phyloP scores from a whole-genome alignment of 2,888 invertebrate genomes.

The Lasioglossum pauxillum region DNA sequence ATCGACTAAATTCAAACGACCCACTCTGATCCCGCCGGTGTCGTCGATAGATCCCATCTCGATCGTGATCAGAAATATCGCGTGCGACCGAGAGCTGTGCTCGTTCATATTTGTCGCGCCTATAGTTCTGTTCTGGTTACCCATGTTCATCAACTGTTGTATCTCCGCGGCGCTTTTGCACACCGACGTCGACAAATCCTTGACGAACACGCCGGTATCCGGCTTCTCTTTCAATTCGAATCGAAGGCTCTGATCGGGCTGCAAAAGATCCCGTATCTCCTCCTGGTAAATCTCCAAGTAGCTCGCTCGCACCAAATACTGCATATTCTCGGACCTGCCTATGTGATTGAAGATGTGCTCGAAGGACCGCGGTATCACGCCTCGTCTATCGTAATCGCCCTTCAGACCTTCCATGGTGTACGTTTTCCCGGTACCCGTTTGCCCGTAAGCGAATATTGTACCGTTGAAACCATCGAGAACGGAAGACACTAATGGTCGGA shows the following conservation, averaged over 20 bases:
- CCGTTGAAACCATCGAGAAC: conserved; percentile 99
- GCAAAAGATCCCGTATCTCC: conserved; percentile 90
- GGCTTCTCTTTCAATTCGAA: conserved; percentile 91
- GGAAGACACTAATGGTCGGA: conserved; percentile 96
- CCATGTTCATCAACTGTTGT: conserved; percentile 95
- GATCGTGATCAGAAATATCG: conserved; percentile 98
- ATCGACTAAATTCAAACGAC: conserved; percentile 98
- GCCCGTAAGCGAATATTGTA: conserved; percentile 99
- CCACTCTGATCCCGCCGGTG: conserved; percentile 88
- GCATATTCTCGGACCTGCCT: conserved; percentile 94
- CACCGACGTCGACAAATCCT: conserved; percentile 96
- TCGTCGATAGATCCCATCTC: conserved; percentile 94
- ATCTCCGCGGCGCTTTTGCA: conserved; percentile 98
- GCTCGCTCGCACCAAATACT: conserved; percentile 97
- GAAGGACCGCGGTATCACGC: conserved; percentile 98
- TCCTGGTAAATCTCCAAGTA: conserved; percentile 99
- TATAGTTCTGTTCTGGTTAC: conserved; percentile 97
- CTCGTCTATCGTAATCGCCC: conserved; percentile 89
- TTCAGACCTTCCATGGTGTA: conserved; percentile 91
- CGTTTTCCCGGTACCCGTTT: conserved; percentile 97
- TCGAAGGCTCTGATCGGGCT: conserved; percentile 89
- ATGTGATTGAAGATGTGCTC: conserved; percentile 99
- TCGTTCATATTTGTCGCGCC: conserved; percentile 99
- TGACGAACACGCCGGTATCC: conserved; percentile 96
- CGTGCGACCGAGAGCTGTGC: conserved; percentile 98